Base-by-base conservation (phyloP, 2,888 invertebrate genomes). In the Rotaria macrura region DNA sequence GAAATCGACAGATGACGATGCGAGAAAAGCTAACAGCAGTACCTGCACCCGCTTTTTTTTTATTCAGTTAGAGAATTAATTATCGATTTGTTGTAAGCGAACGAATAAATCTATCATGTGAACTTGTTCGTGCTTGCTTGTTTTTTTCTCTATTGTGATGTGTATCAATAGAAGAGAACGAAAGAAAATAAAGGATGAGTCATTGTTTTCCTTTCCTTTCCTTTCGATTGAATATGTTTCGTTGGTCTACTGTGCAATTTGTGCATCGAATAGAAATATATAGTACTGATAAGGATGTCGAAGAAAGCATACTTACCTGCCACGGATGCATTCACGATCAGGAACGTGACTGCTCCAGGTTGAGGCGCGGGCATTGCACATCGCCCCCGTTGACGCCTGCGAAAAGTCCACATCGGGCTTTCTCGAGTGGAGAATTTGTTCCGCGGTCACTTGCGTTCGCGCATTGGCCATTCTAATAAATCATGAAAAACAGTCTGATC, bases 11-110 rank as follows among this genome's bases (percentile, higher is more conserved):
- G n/a, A n/a, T n/a, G n/a, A n/a, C n/a, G n/a, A n/a, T n/a, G n/a
- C n/a, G n/a, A n/a, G n/a, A n/a, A n/a, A n/a, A n/a, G n/a, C n/a
- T n/a, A n/a, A n/a, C n/a, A n/a, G n/a, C n/a, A n/a, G n/a, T n/a
- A n/a, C n/a, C n/a, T n/a, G n/a, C n/a, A n/a, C n/a, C n/a, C n/a
- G n/a, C n/a, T n/a, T n/a, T n/a, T n/a, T n/a, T n/a, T n/a, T n/a
- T n/a, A n/a, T n/a, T n/a, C n/a, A n/a, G n/a, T 20, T 93, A 93
- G 93, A 91, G 90, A 88, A 89, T 89, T 84, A 89, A 90, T 85
- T 89, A 90, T 74, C 89, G 91, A 14, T 87, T 91, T 25, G 92
- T 91, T 25, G 88, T 90, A 85, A 92, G 92, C 25, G 86, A 87
- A 79, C 87, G 88, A 87, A 87, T 88, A 47, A 89, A 89, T 83